Base-by-base conservation (phyloP, 2,888 invertebrate genomes). In the Trissolcus brochymenae region DNA sequence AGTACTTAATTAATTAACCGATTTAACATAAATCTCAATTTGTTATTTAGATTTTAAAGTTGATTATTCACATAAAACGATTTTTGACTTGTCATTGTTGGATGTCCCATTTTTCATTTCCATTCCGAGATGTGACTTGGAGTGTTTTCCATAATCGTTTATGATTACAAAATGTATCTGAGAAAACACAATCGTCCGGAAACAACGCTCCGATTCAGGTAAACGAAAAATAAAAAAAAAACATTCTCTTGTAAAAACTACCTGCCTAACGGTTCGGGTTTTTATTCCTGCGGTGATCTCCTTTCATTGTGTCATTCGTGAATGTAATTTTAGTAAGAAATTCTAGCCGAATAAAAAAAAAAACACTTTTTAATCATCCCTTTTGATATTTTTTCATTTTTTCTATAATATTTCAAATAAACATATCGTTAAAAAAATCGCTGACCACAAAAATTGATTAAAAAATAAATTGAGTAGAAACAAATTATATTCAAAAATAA, bases 171-270 rank as follows among this genome's bases (percentile, higher is more conserved):
- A 46, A 46, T 46, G 7, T 46, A 9, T 11, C 35, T 46, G 14
- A 14, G 46, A 46, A 46, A 35, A 46, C 16, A 46, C 16, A 46
- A 46, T 46, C 46, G 46, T 11, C 19, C 17, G 17, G 51, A 51
- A 51, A 51, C 16, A 13, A 19, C 11, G 51, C 19, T 16, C 17
- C 17, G 51, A 13, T 17, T 51, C 46, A 59, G 59, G 49, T 59
- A 59, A 59, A 59, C 29, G 35, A 49, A 59, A 59, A 59, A 59
- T 59, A 46, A 49, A 49, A 59, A 29, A 49, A 46, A 49, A 49
- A 59, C 16, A 49, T 59, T 59, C 41, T n/a, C 46, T 25, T 1
- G 29, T 46, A 46, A 59, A 59, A 59, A 49, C 59, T 59, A 59
- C 59, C 59, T 59, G 59, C 11, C 46, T 59, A 59, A 59, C 59